These are phyloP conservation scores for Agrilus cyanescens DNA, from an alignment of 2,888 invertebrate species.

Conservation along the genomic window DNA sequence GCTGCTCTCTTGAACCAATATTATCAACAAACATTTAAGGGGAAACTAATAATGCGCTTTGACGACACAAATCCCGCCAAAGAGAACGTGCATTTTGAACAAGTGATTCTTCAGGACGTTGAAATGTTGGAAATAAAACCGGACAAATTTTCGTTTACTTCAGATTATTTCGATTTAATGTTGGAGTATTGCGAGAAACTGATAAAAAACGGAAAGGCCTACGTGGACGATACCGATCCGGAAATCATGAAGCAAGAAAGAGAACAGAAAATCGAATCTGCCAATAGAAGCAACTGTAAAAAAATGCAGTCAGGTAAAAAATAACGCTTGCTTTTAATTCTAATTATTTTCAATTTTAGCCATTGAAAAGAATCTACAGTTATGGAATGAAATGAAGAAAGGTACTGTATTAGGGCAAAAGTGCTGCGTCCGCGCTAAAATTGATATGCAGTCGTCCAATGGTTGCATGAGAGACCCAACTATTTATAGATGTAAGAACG, in stretches of 20 bases:
- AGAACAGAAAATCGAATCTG: conserved; percentile 77
- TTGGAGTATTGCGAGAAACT: conserved; percentile 77
- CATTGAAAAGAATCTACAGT: conserved; percentile 66
- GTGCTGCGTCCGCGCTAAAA: conserved; percentile 93
- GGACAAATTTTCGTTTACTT: conserved; percentile 88
- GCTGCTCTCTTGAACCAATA: conserved; percentile 97
- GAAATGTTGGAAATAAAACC: conserved; percentile 84
- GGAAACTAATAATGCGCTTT: conserved; percentile 94
- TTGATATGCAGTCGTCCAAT: conserved; percentile 92
- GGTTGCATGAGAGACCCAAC: conserved; percentile 98
- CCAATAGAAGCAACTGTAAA: conserved; percentile 73
- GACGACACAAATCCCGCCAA: conserved; percentile 99
- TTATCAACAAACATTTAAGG: conserved; percentile 86
- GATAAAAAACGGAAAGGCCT: conserved; percentile 81
- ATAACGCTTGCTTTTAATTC: not conserved
- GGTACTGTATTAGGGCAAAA: conserved; percentile 69
- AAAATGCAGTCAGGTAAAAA: conserved; percentile 23
- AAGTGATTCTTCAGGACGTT: conserved; percentile 92
- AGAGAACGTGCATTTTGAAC: conserved; percentile 92
- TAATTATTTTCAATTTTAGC: conserved; percentile 40
- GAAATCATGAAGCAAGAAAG: conserved; percentile 91
- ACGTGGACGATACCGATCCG: conserved; percentile 91
- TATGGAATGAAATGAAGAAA: conserved; percentile 94
- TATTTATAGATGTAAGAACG: conserved; percentile 94
- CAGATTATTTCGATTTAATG: conserved; percentile 93